Evolutionary conservation across 2,113 vertebrate genomes (phyloP).

Genomic region (Capreolus pygargus): DNA sequence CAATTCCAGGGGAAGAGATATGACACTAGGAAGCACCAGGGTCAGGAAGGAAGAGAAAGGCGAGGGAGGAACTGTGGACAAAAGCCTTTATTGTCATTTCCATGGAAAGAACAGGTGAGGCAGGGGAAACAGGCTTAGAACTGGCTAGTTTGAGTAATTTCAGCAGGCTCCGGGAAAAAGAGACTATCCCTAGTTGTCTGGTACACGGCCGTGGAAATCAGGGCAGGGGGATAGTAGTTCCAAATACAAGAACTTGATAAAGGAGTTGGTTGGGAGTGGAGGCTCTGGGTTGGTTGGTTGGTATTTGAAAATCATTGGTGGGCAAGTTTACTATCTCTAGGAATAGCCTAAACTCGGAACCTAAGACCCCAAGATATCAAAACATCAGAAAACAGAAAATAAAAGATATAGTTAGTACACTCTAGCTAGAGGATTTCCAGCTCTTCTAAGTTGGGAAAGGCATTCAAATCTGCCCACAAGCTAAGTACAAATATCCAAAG

Average conservation of each 20-base stretch:
- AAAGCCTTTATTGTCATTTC: not conserved
- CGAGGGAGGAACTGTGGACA: not conserved
- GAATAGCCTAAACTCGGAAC: not conserved
- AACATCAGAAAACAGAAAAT: not conserved
- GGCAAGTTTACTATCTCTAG: not conserved
- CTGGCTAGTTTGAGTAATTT: not conserved
- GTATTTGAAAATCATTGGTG: not conserved
- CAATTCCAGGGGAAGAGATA: not conserved
- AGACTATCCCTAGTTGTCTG: not conserved
- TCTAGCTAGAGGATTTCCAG: not conserved
- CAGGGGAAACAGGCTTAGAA: not conserved
- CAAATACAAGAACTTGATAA: not conserved
- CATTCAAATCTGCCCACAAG: not conserved
- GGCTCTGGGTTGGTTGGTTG: not conserved
- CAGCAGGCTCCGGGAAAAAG: not conserved
- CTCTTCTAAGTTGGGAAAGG: not conserved
- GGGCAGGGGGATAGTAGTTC: not conserved
- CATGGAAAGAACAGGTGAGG: not conserved
- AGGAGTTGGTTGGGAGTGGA: not conserved
- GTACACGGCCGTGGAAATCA: too few species aligned
- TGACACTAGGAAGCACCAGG: not conserved
- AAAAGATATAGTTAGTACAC: not conserved
- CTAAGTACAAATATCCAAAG: not conserved
- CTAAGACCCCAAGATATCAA: not conserved
- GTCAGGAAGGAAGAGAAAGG: not conserved